phyloP scores from a whole-genome alignment of 2,113 vertebrate genomes.

The Terrapene triunguis region DNA sequence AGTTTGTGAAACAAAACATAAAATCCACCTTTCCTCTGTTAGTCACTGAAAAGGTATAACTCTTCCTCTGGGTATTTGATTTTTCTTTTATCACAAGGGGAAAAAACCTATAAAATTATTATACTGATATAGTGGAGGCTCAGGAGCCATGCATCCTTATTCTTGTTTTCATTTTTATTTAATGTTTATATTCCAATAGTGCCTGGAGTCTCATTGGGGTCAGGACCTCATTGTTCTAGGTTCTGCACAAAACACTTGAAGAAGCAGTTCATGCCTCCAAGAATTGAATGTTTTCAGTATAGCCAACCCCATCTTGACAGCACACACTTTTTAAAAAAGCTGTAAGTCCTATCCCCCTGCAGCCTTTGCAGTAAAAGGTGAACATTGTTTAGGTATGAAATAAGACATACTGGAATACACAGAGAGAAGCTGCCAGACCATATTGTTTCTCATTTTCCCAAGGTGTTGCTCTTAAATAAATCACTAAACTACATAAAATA shows the following conservation, averaged over 20 bases:
- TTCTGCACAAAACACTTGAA: fast-evolving
- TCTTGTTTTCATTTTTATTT: not conserved
- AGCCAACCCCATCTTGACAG: not conserved
- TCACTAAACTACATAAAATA: not conserved
- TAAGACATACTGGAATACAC: not conserved
- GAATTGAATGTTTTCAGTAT: not conserved
- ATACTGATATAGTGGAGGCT: not conserved
- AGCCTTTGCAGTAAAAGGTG: not conserved
- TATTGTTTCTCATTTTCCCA: not conserved
- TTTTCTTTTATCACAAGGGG: not conserved
- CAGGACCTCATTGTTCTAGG: not conserved
- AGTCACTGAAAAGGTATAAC: not conserved
- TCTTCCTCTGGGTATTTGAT: not conserved
- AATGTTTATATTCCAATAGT: not conserved
- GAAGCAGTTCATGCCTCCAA: not conserved
- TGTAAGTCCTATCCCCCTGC: not conserved
- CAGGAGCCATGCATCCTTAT: not conserved
- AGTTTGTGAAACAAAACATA: not conserved
- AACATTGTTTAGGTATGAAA: not conserved
- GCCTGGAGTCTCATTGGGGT: not conserved
- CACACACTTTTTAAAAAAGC: not conserved
- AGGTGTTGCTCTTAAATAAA: not conserved
- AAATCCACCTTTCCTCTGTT: not conserved
- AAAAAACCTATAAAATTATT: not conserved
- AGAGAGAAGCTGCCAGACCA: not conserved